Conservation (phyloP, 2,797 vertebrate species). For the Myotis planiceps region DNA sequence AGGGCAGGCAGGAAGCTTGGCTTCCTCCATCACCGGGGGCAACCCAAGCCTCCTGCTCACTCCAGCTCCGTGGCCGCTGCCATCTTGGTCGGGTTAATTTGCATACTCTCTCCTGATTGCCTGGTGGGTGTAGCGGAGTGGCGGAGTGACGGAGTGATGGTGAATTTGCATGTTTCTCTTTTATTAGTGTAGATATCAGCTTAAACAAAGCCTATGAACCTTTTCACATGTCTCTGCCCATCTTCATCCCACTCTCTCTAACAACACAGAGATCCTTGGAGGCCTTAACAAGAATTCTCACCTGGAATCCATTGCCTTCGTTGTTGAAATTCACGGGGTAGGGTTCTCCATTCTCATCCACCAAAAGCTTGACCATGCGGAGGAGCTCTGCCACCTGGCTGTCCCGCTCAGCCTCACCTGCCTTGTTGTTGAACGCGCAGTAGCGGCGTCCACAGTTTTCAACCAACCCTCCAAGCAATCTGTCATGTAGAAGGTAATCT, state of each 20-base stretch:
- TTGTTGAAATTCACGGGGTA: neutral
- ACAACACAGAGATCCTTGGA: neutral
- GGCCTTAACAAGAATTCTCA: neutral
- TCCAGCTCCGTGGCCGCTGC: too few relatives aligned
- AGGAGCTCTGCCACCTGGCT: neutral
- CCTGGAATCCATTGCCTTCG: neutral
- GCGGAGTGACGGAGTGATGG: too few relatives aligned
- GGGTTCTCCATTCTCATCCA: neutral
- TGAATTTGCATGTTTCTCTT: too few relatives aligned
- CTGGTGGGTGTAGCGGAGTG: too few relatives aligned
- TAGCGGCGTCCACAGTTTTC: neutral
- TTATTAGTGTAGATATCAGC: too few relatives aligned
- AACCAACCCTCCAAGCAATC: neutral
- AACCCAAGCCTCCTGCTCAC: too few relatives aligned
- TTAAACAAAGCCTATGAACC: neutral
- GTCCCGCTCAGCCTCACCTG: fast-evolving
- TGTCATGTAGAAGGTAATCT: neutral
- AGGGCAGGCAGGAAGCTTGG: too few relatives aligned
- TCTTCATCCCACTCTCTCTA: neutral
- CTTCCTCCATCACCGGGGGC: too few relatives aligned
- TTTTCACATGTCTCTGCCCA: neutral
- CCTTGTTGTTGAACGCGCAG: constrained; percentile 35
- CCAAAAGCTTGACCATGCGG: fast-evolving
- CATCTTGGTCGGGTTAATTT: too few relatives aligned
- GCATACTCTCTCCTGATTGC: too few relatives aligned